Evolutionary conservation across 1,140 invertebrate species (phyloP).

Genomic region (Bombus pascuorum): DNA sequence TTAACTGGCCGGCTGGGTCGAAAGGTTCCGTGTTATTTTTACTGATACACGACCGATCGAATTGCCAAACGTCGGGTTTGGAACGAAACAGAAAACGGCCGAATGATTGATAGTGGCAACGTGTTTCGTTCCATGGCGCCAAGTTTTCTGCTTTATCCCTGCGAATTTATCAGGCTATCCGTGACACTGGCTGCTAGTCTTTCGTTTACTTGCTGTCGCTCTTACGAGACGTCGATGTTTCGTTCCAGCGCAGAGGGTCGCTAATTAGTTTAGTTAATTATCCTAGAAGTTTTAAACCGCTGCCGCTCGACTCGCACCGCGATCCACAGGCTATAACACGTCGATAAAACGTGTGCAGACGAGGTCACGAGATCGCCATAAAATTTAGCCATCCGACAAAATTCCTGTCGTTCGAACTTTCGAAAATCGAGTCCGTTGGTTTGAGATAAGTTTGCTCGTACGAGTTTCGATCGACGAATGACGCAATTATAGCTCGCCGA

Average conservation of each 20-base stretch:
- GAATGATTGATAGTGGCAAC: slow-evolving; percentile 67
- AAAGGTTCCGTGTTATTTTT: slow-evolving; percentile 2
- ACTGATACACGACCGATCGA: background rate
- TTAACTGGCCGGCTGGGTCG: background rate
- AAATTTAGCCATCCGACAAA: slow-evolving; percentile 35
- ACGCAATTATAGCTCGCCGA: slow-evolving; percentile 5
- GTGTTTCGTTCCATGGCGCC: slow-evolving; percentile 35
- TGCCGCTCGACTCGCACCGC: background rate
- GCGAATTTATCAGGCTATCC: slow-evolving; percentile 65
- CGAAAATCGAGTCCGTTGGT: background rate
- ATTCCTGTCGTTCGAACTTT: slow-evolving; percentile 29
- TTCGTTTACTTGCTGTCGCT: slow-evolving; percentile 42
- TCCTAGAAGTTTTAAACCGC: slow-evolving; percentile 61
- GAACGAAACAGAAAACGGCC: slow-evolving; percentile 13
- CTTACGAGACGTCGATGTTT: slow-evolving; percentile 61
- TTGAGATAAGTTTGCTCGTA: background rate
- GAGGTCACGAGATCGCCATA: slow-evolving; percentile 20
- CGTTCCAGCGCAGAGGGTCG: background rate
- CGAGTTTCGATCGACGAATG: background rate
- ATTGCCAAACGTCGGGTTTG: background rate
- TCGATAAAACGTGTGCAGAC: slow-evolving; percentile 37
- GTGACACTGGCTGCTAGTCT: slow-evolving; percentile 29
- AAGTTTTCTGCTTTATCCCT: slow-evolving; percentile 70
- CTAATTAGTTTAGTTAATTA: slow-evolving; percentile 76
- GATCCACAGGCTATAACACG: background rate